Conservation (phyloP, 2,888 invertebrate species). For the Rhingia rostrata region DNA sequence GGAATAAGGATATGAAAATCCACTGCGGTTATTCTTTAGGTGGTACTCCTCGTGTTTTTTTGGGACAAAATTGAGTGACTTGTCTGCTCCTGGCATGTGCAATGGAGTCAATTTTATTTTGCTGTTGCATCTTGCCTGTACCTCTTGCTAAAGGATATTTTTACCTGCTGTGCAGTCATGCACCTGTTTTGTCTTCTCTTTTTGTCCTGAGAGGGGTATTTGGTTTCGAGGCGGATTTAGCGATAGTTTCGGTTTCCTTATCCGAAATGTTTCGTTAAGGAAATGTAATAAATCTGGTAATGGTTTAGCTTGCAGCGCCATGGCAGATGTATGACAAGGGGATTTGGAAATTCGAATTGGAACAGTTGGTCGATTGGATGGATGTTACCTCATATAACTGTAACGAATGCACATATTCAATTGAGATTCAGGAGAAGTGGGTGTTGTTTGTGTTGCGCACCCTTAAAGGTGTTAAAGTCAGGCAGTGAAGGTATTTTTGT, state of each 20-base stretch:
- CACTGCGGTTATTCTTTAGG: conserved; percentile 61
- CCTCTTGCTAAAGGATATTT: conserved; percentile 43
- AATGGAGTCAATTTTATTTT: conserved; percentile 44
- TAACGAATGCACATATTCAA: conserved; percentile 1
- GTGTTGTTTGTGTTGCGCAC: not conserved
- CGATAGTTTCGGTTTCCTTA: conserved; percentile 45
- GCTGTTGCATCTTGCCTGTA: conserved; percentile 27
- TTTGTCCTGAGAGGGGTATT: conserved; percentile 56
- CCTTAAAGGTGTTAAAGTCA: not conserved
- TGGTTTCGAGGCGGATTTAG: conserved; percentile 50
- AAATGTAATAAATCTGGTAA: conserved; percentile 64
- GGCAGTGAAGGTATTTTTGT: not conserved
- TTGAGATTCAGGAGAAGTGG: not conserved
- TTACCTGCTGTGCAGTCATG: conserved; percentile 38
- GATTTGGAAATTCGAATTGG: conserved; percentile 9
- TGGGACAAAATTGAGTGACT: conserved; percentile 43
- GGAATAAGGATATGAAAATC: conserved; percentile 53
- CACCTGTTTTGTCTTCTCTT: conserved; percentile 57
- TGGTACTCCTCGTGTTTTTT: conserved; percentile 15
- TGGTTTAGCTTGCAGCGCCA: conserved; percentile 13
- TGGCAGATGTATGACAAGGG: conserved; percentile 50
- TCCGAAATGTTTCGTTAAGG: conserved; percentile 47
- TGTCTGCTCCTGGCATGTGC: conserved; percentile 54
- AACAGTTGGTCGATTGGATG: not conserved
- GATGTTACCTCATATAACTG: not conserved